These are phyloP conservation scores for Thunnus maccoyii DNA, from an alignment of 2,113 vertebrate genomes.

Conservation along the genomic window DNA sequence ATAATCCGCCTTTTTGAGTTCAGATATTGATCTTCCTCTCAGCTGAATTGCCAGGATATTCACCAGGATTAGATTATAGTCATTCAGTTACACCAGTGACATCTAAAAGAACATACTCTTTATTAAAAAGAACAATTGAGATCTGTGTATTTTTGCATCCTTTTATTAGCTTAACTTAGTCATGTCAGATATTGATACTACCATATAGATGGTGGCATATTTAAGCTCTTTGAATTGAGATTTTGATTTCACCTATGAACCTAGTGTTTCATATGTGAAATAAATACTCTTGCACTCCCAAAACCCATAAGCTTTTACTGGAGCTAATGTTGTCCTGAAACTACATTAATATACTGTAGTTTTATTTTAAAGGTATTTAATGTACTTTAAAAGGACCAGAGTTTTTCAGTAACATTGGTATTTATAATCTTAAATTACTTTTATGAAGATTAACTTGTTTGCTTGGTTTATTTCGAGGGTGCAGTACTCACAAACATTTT, in stretches of 20 bases:
- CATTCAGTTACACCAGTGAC: background rate
- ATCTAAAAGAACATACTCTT: background rate
- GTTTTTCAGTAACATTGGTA: background rate
- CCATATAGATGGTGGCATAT: background rate
- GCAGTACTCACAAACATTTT: background rate
- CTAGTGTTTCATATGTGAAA: background rate
- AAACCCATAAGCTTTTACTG: background rate
- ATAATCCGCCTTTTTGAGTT: conserved; percentile 24
- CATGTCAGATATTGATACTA: background rate
- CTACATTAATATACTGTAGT: background rate
- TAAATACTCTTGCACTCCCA: background rate
- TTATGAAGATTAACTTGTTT: background rate
- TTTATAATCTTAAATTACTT: background rate
- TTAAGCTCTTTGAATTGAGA: background rate
- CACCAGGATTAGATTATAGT: conserved; percentile 10
- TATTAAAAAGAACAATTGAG: background rate
- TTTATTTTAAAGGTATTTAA: background rate
- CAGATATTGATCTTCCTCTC: conserved; percentile 30
- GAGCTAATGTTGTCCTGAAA: background rate
- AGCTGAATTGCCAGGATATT: conserved; percentile 26
- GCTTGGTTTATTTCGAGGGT: background rate
- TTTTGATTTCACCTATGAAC: background rate
- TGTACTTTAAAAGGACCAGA: background rate
- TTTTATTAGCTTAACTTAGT: background rate
- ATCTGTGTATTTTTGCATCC: background rate